Conservation (phyloP, 2,113 vertebrate species). For the Anarhynchus alexandrinus region DNA sequence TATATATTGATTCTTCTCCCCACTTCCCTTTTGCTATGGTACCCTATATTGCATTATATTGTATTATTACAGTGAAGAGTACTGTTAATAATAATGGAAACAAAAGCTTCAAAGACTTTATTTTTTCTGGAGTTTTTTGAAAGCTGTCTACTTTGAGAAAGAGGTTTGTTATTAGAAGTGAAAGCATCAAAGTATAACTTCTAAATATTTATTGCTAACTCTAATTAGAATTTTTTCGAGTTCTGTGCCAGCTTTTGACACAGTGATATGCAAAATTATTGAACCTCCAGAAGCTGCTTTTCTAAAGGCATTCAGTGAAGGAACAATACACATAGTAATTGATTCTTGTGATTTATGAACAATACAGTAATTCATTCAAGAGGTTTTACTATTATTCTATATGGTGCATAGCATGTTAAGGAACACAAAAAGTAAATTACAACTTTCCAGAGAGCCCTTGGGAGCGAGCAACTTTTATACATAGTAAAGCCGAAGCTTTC, state of each 20-base stretch:
- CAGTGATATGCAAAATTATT: neutral
- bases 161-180: neutral
- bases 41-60: neutral
- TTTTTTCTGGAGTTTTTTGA: neutral
- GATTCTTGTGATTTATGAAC: conserved; percentile 25
- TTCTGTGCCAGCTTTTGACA: neutral
- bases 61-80: neutral
- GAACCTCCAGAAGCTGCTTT: neutral
- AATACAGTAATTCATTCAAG: neutral
- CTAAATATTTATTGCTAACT: conserved; percentile 20
- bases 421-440: neutral
- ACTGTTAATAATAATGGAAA: neutral
- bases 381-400: neutral
- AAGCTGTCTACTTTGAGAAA: neutral
- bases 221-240: conserved; percentile 13
- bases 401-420: neutral
- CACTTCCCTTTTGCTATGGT: neutral
- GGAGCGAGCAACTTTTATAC: neutral
- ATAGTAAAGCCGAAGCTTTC: neutral
- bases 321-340: conserved; percentile 1
- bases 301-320: neutral
- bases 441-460: neutral
- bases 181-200: neutral
- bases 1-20: neutral
- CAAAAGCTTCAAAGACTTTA: neutral